These are phyloP conservation scores for Enteromius radiatus DNA, from an alignment of 2,797 vertebrate genomes.

Conservation along the genomic window DNA sequence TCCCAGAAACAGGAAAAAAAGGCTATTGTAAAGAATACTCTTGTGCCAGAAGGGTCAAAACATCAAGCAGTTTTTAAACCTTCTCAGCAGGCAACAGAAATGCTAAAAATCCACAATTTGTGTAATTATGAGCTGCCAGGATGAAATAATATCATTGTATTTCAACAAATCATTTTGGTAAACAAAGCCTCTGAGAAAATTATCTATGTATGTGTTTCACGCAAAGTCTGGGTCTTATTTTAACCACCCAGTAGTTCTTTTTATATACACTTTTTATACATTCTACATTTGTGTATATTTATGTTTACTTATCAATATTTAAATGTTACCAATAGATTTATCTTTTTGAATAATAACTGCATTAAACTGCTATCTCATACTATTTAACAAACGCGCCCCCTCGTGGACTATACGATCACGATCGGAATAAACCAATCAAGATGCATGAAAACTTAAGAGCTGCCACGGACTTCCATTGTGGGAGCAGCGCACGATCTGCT, in stretches of 20 bases:
- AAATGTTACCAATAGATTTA: neutral
- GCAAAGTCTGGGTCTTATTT: neutral
- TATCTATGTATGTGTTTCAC: neutral
- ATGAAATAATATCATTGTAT: neutral
- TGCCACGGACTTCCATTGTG: neutral
- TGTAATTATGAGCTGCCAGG: neutral
- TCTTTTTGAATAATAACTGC: neutral
- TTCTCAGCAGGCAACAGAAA: neutral
- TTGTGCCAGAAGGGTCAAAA: constrained; percentile 1
- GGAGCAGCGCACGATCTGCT: neutral
- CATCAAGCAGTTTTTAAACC: neutral
- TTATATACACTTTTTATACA: too few species aligned
- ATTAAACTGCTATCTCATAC: neutral
- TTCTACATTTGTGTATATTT: neutral
- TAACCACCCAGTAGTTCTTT: neutral
- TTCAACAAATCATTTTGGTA: neutral
- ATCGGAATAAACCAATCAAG: constrained; percentile 31
- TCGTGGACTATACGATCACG: neutral
- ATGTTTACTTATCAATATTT: neutral
- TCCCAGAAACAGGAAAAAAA: constrained; percentile 40
- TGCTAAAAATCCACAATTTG: neutral
- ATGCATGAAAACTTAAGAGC: constrained; percentile 34
- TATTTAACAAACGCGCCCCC: constrained; percentile 26
- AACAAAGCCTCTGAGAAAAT: neutral
- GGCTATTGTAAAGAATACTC: constrained; percentile 10